Base-by-base conservation (phyloP, 2,888 invertebrate species). In the Rhingia campestris region DNA sequence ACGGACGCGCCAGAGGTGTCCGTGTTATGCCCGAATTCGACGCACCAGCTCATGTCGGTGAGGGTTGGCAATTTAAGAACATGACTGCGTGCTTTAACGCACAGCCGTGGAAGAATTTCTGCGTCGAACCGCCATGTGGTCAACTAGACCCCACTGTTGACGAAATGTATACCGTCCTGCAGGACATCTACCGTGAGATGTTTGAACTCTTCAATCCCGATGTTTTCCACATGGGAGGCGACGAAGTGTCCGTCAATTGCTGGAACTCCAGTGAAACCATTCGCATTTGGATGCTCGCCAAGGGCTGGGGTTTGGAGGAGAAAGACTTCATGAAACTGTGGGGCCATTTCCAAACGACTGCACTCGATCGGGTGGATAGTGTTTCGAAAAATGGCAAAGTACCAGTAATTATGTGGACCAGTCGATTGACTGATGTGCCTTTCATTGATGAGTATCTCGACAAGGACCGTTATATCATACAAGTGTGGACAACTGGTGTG, bases 1-100 rank as follows among this genome's bases (percentile, higher is more conserved):
- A 93, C 88, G 97, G 94, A 0, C 90, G 94, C 14, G 92, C 93
- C 37, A 93, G 97, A 56, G 98, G 98, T 0, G 95, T 98, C 67
- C 93, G 97, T 47, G 95, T 98, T 7, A 90, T 98, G 88, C 98
- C 98, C 0, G 98, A 98, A 92, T 96, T 97, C 88, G 97, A 98
- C 90, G 96, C 97, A 67, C 98, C 98, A 0, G 97, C 97, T 79
- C 97, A 97, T 89, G 96, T 96, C 10, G 96, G 97, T 53, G 96
- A 96, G 90, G 96, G 96, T 32, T 96, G 96, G 96, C 96, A 96
- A 91, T 93, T 94, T 85, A 94, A 94, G 54, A 93, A 92, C 67
- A 93, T 94, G 87, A 94, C 94, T 2, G 94, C 94, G 22, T 95
- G 95, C 90, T 94, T 95, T 87, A 94, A 94, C 91, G 94, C 94